Conservation (phyloP, 2,888 invertebrate species). For the Pocota personata region DNA sequence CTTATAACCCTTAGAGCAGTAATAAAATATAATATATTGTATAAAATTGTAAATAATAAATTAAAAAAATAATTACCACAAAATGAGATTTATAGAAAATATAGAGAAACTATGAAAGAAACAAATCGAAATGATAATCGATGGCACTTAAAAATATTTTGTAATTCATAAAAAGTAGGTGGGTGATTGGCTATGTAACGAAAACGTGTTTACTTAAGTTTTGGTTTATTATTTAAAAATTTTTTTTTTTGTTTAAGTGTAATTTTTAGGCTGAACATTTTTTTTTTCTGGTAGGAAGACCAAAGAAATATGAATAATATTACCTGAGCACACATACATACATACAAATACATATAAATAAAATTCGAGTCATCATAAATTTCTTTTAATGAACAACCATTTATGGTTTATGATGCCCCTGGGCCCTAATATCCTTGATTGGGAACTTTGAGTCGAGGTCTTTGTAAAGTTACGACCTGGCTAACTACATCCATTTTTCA, state of each 20-base stretch:
- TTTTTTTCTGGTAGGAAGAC: not conserved
- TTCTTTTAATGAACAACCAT: too few species aligned
- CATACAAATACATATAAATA: too few species aligned
- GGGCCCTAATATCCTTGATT: too few species aligned
- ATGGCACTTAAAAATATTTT: conserved; percentile 48
- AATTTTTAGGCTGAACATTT: not conserved
- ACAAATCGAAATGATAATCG: conserved; percentile 13
- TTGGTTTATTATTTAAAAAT: not conserved
- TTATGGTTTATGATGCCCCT: too few species aligned
- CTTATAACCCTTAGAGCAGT: conserved; percentile 17
- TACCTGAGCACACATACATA: too few species aligned
- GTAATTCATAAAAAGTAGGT: conserved; percentile 29
- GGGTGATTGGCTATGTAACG: conserved; percentile 36
- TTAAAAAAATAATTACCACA: conserved; percentile 28
- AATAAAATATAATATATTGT: not conserved
- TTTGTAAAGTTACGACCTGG: too few species aligned
- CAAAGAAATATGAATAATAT: not conserved
- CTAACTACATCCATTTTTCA: too few species aligned
- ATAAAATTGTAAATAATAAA: conserved; percentile 22
- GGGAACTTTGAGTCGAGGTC: too few species aligned
- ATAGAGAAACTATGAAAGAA: conserved; percentile 15
- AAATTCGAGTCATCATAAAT: too few species aligned
- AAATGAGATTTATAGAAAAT: conserved; percentile 48
- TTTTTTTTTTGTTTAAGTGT: not conserved
- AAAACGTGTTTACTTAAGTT: not conserved